phyloP scores from a whole-genome alignment of 2,797 vertebrate genomes.

The Spinus olivaceus region DNA sequence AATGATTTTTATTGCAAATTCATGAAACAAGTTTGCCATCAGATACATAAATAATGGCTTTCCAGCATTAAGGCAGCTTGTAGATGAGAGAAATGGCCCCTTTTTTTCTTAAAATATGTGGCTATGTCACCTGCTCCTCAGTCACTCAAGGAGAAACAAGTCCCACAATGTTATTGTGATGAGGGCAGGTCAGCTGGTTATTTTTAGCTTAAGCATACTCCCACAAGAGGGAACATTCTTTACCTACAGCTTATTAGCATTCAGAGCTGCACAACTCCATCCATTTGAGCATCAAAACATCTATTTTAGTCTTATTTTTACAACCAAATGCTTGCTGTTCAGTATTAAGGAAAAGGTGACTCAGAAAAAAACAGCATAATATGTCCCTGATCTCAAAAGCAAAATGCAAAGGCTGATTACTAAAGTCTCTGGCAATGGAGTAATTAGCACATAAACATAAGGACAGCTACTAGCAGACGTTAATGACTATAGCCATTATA shows the following conservation, averaged over 20 bases:
- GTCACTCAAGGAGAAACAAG: conserved; percentile 16
- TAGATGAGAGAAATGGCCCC: background rate
- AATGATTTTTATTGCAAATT: background rate
- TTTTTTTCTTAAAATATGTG: background rate
- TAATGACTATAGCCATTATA: background rate
- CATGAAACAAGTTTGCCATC: background rate
- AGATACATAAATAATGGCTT: background rate
- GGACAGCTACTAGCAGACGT: background rate
- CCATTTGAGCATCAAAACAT: conserved; percentile 2
- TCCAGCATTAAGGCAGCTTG: background rate
- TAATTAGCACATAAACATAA: background rate
- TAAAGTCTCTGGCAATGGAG: background rate
- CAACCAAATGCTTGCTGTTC: background rate
- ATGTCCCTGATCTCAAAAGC: background rate
- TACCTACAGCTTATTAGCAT: conserved; percentile 57
- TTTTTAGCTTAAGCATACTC: conserved; percentile 49
- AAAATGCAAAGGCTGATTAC: background rate
- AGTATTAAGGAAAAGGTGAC: background rate
- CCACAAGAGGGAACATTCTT: conserved; percentile 29
- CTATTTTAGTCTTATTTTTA: conserved; percentile 41
- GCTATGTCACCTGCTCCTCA: background rate
- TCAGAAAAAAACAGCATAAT: background rate
- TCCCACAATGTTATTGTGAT: conserved; percentile 14
- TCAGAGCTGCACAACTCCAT: conserved; percentile 25
- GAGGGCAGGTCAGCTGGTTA: conserved; percentile 43